Conservation (phyloP, 2,888 invertebrate genomes). For the Seira musarum region DNA sequence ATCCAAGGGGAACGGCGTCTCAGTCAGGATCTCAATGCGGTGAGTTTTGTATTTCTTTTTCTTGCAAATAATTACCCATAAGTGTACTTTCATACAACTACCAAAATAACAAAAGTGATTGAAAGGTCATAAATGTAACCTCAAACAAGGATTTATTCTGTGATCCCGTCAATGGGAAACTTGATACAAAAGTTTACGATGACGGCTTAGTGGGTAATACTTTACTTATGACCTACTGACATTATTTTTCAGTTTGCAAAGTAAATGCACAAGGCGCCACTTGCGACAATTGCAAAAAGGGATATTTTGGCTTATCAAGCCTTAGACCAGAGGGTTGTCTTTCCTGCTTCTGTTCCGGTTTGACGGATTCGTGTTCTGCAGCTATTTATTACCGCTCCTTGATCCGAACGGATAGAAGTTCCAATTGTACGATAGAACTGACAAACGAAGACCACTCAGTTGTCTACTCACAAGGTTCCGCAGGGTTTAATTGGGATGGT, state of each 20-base stretch:
- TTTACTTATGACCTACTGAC: too few relatives aligned
- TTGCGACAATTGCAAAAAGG: constrained; percentile 60
- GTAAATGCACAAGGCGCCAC: constrained; percentile 60
- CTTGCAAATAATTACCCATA: too few relatives aligned
- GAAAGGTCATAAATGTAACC: too few relatives aligned
- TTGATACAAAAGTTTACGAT: too few relatives aligned
- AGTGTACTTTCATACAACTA: too few relatives aligned
- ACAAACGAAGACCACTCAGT: constrained; percentile 43
- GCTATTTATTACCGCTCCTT: constrained; percentile 45
- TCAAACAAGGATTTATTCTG: too few relatives aligned
- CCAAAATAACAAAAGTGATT: too few relatives aligned
- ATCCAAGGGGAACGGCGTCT: constrained; percentile 52
- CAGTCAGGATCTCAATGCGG: constrained; percentile 40
- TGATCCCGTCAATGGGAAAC: too few relatives aligned
- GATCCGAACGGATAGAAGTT: constrained; percentile 11
- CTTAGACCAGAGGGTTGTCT: constrained; percentile 53
- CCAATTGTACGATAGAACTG: constrained; percentile 47
- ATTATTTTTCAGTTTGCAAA: too few relatives aligned
- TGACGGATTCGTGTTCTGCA: constrained; percentile 51
- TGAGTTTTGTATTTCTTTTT: too few relatives aligned
- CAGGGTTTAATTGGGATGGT: constrained; percentile 35
- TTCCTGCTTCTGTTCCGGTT: constrained; percentile 61
- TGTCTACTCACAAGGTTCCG: constrained; percentile 31
- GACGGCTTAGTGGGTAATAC: too few relatives aligned
- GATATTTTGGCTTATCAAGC: constrained; percentile 61